These are phyloP conservation scores for Corythucha ciliata DNA, from an alignment of 2,888 invertebrate genomes.

Conservation along the genomic window DNA sequence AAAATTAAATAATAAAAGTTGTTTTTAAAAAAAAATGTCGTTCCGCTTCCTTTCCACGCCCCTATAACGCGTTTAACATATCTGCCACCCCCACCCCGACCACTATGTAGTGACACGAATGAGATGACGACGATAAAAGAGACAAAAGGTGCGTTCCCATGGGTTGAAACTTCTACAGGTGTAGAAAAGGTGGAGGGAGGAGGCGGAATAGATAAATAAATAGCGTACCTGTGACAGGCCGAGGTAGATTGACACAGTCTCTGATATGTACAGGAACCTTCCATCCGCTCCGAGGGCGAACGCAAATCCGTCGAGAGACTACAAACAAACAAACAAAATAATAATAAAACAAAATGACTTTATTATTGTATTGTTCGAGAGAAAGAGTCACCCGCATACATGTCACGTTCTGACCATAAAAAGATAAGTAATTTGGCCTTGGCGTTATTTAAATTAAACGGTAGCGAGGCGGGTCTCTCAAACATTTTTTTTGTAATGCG, in stretches of 20 bases:
- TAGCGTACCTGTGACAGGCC: conserved; percentile 96
- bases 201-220: not conserved
- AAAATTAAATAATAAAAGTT: not conserved
- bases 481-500: too few relatives aligned
- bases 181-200: not conserved
- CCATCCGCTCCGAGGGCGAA: conserved; percentile 92
- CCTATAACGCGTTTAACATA: too few relatives aligned
- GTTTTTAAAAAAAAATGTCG: not conserved
- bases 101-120: too few relatives aligned
- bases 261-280: conserved; percentile 97
- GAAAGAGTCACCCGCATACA: not conserved
- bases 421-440: not conserved
- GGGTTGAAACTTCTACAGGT: too few relatives aligned
- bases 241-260: conserved; percentile 98
- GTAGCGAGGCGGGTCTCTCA: too few relatives aligned
- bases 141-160: too few relatives aligned
- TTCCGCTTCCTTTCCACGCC: too few relatives aligned
- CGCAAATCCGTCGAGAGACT: conserved; percentile 97
- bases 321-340: conserved; percentile 43
- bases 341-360: not conserved
- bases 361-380: not conserved
- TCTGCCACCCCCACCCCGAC: too few relatives aligned
- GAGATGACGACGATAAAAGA: too few relatives aligned
- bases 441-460: not conserved
- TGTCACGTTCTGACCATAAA: not conserved